Base-by-base conservation (phyloP, 2,888 invertebrate genomes). In the Nephrotoma guestfalica region DNA sequence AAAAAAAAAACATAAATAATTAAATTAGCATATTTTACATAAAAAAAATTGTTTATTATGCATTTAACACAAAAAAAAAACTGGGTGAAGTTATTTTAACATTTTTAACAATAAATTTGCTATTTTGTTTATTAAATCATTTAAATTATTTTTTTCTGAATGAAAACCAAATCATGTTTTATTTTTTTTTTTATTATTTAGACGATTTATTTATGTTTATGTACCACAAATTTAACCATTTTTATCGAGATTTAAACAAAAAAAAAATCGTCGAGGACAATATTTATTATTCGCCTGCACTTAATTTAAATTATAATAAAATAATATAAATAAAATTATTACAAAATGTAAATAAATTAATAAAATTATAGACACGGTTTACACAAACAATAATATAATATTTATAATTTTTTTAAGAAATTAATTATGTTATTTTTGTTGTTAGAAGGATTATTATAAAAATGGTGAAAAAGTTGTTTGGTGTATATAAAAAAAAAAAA, bases 161-260 rank as follows among this genome's bases (percentile, higher is more conserved):
- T 91, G 91, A 91, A 91, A 91, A 91, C 91, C 91, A 91, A 91
- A 91, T 91, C 91, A 91, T 90, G 90, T 87, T 88, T 87, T 57
- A 30, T 30, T 30, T 30, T 30, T 30, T 30, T 30, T 30, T 2
- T 71, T 71, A 30, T 87, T 86, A 83, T 87, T 86, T 47, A 86
- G 85, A 83, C 83, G 87, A 87, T 87, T 87, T 83, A 85, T 86
- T 85, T 43, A 83, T 6, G 41, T 86, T 71, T 18, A 71, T 41
- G 30, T 71, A 71, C 71, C 71, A 71, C 71, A 71, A 71, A 71
- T 71, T 71, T 71, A 71, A 71, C 71, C 30, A 71, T 71, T 71
- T 71, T 71, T 30, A 71, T 71, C 15, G 51, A 51, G 15, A 15
- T 51, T 51, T 30, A 30, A 71, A 71, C 18, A 71, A 71, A 71